Evolutionary conservation across 2,113 vertebrate genomes (phyloP), one percentile per base, ranked within the genome.

Genomic region (Amphiprion percula): DNA sequence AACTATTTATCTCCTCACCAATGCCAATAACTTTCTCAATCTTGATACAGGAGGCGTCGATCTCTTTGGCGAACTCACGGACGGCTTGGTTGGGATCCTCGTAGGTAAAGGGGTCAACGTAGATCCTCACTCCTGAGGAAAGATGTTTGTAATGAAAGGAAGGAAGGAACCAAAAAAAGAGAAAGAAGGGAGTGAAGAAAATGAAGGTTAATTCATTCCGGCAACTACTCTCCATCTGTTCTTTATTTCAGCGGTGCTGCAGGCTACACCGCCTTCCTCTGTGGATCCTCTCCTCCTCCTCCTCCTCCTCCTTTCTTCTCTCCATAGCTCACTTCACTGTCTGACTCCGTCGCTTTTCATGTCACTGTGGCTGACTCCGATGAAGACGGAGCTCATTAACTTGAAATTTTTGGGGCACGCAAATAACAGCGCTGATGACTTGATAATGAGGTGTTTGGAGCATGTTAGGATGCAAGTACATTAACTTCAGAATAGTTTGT

Each of bases 11-110:
- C 21, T 70, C 17, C 90, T 96, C 92, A 99, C 98, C 98, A 14
- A 99, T 96, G 73, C 98, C 98, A 55, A 99, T 99, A 60, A 99
- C 98, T 95, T 98, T 99, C 94, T 99, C 98, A 23, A 99, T 99
- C 93, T 99, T 99, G 90, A 99, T 99, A 68, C 97, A 99, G 70
- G 98, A 99, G 3, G 98, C 98, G 56, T 99, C 98, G 0, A 99
- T 99, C 95, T 99, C 98, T 93, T 99, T 99, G 92, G 98, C 98
- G 73, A 99, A 99, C 94, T 99, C 97, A 1, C 97, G 94, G 82
- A 99, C 98, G 33, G 98, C 98, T 91, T 99, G 98, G 93, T 99
- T 99, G 17, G 98, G 98, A 91, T 99, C 98, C 90, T 99, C 98
- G 1, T 99, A 99, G 3, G 98, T 99, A 83, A 99, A 99, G 64